These are phyloP conservation scores for Glyptemys insculpta DNA, from an alignment of 2,797 vertebrate genomes.

Conservation along the genomic window DNA sequence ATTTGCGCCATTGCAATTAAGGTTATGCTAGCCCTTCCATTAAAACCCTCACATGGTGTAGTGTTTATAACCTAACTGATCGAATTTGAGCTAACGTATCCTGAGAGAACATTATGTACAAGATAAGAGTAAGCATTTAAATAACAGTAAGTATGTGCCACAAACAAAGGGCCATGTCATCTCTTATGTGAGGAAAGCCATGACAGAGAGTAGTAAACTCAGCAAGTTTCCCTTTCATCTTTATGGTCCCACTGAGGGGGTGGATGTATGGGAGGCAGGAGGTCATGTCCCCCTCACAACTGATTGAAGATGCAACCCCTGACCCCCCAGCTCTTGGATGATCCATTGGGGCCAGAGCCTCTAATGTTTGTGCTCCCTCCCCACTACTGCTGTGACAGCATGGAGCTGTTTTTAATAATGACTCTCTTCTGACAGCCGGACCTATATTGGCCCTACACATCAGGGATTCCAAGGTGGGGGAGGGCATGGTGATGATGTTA, in stretches of 20 bases:
- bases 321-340: not conserved
- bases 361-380: not conserved
- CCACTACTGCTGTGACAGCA: not conserved
- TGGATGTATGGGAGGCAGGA: not conserved
- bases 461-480: fast-evolving
- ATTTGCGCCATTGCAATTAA: not conserved
- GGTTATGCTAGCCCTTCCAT: conserved; percentile 13
- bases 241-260: not conserved
- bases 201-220: not conserved
- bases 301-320: not conserved
- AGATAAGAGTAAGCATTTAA: not conserved
- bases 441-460: not conserved
- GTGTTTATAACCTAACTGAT: conserved; percentile 6
- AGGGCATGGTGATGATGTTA: not conserved
- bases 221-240: not conserved
- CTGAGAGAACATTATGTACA: not conserved
- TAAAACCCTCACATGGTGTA: conserved; percentile 30
- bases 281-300: not conserved
- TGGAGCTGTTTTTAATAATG: no score
- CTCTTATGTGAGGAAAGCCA: not conserved
- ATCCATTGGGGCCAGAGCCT: not conserved
- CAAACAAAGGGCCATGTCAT: not conserved
- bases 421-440: not conserved
- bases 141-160: not conserved
- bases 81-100: not conserved